Conservation (phyloP, 2,113 vertebrate species). For the Tonatia bakeri region DNA sequence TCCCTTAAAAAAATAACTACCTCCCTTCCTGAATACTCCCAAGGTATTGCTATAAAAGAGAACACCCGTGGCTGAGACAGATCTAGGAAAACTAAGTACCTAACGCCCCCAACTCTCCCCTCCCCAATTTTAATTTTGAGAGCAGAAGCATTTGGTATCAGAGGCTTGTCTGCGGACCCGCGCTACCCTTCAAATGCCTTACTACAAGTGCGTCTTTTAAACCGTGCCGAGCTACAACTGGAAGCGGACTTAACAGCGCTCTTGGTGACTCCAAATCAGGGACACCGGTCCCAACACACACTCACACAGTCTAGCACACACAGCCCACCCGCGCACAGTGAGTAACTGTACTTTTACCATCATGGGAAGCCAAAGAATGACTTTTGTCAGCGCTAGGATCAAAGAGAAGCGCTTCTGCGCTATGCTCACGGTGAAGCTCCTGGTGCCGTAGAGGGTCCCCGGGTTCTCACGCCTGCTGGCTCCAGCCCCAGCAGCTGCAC, state of each 20-base stretch:
- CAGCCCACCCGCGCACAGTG: not conserved
- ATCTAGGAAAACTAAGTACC: not conserved
- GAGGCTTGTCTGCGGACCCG: not conserved
- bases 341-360: constrained; percentile 87
- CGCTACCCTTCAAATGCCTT: not conserved
- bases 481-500: not conserved
- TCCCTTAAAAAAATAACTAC: not conserved
- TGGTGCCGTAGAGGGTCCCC: not conserved
- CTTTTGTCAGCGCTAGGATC: constrained; percentile 89
- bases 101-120: not conserved
- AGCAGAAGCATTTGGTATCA: not conserved
- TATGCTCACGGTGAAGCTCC: constrained; percentile 81
- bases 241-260: not conserved
- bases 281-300: not conserved
- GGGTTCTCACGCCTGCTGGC: constrained; percentile 40
- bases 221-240: fast-evolving
- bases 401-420: constrained; percentile 96
- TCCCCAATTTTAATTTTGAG: not conserved
- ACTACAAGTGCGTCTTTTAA: not conserved
- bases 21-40: not conserved
- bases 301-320: not conserved
- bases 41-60: not conserved
- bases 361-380: constrained; percentile 94
- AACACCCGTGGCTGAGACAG: not conserved
- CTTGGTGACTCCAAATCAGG: not conserved